Percentiles rank a stretch among this genome's conserved stretches.
Conservation (phyloP, 1,140 invertebrate genomes). For the Hyles vespertilio region DNA sequence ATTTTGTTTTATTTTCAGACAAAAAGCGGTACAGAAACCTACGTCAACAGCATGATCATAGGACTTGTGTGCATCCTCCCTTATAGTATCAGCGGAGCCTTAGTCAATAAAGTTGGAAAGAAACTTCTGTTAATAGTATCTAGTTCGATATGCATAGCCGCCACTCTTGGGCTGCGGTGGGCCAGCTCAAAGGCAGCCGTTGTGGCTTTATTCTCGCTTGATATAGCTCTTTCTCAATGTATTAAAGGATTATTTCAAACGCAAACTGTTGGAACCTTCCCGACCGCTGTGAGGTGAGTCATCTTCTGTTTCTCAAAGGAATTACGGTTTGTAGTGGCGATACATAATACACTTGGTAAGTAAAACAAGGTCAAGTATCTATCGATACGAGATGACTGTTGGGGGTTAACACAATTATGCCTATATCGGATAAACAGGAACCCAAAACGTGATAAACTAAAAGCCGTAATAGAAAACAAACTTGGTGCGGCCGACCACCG, state of each 20-base stretch:
- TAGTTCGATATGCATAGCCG: constrained; percentile 13
- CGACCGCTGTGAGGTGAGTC: constrained; percentile 66
- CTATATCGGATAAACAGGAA: too few species aligned
- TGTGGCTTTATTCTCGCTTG: constrained; percentile 52
- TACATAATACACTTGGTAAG: too few species aligned
- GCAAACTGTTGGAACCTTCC: constrained; percentile 65
- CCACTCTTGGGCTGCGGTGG: constrained; percentile 27
- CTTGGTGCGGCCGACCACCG: too few species aligned
- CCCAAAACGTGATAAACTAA: too few species aligned
- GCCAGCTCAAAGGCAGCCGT: constrained; percentile 25
- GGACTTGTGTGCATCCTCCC: constrained; percentile 46
- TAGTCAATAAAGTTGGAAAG: constrained; percentile 59
- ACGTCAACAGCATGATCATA: constrained; percentile 57
- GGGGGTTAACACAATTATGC: too few species aligned
- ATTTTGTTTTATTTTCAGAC: constrained; percentile 33
- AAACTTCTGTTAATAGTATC: constrained; percentile 29
- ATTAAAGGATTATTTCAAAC: constrained; percentile 52
- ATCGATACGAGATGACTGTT: too few species aligned
- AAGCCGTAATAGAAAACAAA: too few species aligned
- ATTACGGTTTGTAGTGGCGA: neutral
- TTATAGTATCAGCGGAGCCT: constrained; percentile 39
- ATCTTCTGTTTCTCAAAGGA: neutral
- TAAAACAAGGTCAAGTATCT: too few species aligned
- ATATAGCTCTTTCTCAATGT: constrained; percentile 51
- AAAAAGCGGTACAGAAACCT: constrained; percentile 50